Evolutionary conservation across 2,797 vertebrate genomes (phyloP).

Genomic region (Luscinia megarhynchos): DNA sequence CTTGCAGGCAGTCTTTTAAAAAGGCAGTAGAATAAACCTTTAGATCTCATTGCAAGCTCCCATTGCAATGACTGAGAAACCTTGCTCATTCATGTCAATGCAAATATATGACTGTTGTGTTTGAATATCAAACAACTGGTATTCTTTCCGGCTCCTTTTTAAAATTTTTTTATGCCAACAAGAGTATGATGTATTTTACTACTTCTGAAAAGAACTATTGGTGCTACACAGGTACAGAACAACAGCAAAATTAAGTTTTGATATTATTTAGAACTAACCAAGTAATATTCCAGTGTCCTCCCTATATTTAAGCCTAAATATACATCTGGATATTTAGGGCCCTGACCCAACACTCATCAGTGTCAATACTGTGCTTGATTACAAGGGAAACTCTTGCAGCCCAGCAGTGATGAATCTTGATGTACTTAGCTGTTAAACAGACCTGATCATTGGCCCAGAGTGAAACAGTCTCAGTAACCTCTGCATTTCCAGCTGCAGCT

Average conservation of each 20-base stretch:
- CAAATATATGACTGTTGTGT: conserved; percentile 35
- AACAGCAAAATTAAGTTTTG: not conserved
- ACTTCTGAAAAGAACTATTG: not conserved
- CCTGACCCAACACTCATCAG: rapidly evolving
- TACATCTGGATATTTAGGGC: not conserved
- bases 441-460: not conserved
- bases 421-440: not conserved
- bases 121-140: not conserved
- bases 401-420: not conserved
- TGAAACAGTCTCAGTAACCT: not conserved
- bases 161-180: not conserved
- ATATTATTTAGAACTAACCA: not conserved
- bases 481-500: not conserved
- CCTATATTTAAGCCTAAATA: not conserved
- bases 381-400: not conserved
- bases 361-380: not conserved
- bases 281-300: not conserved
- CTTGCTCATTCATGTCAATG: conserved; percentile 37
- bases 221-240: not conserved
- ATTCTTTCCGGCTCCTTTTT: not conserved
- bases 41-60: conserved; percentile 48
- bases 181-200: not conserved
- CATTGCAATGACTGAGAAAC: conserved; percentile 40
- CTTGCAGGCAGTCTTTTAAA: conserved; percentile 30
- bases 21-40: conserved; percentile 19